Evolutionary conservation across 2,888 invertebrate species (phyloP).

Genomic region (Tanypteryx hageni): DNA sequence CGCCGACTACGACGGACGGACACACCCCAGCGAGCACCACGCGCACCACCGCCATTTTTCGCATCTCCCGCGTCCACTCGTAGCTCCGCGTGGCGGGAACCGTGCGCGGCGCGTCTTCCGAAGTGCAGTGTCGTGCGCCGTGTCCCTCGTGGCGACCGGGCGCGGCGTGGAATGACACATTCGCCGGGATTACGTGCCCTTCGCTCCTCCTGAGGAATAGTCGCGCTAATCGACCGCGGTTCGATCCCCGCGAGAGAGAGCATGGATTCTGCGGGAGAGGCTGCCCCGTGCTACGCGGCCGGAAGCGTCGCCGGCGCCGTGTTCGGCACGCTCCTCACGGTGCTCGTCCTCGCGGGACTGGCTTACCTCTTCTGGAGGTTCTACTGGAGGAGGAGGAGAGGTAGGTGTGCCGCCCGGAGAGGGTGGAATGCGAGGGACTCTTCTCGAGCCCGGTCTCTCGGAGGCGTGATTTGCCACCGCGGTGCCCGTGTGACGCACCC

Average conservation of each 20-base stretch:
- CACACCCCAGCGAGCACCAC: too few species aligned
- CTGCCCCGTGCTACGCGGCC: slow-evolving; percentile 79
- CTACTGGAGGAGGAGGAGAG: slow-evolving; percentile 81
- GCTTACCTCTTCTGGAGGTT: slow-evolving; percentile 80
- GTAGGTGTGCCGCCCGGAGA: slow-evolving; percentile 72
- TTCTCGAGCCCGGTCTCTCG: not conserved
- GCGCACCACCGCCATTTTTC: too few species aligned
- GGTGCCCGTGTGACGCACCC: too few species aligned
- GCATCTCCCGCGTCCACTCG: too few species aligned
- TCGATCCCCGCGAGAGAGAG: slow-evolving; percentile 9
- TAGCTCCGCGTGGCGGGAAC: too few species aligned
- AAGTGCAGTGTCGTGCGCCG: not conserved
- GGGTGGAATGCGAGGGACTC: not conserved
- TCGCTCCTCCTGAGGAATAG: not conserved
- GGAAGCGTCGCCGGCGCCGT: slow-evolving; percentile 85
- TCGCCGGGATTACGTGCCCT: not conserved
- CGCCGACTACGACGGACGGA: too few species aligned
- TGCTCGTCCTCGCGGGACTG: slow-evolving; percentile 79
- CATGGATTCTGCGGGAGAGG: slow-evolving; percentile 70
- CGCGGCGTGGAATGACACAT: slow-evolving; percentile 13
- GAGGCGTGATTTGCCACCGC: not conserved
- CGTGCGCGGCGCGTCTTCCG: not conserved
- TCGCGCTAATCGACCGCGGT: slow-evolving; percentile 9
- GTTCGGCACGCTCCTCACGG: slow-evolving; percentile 83
- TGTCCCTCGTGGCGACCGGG: not conserved